Conservation (phyloP, 2,797 vertebrate species). For the Pseudochirops corinnae region DNA sequence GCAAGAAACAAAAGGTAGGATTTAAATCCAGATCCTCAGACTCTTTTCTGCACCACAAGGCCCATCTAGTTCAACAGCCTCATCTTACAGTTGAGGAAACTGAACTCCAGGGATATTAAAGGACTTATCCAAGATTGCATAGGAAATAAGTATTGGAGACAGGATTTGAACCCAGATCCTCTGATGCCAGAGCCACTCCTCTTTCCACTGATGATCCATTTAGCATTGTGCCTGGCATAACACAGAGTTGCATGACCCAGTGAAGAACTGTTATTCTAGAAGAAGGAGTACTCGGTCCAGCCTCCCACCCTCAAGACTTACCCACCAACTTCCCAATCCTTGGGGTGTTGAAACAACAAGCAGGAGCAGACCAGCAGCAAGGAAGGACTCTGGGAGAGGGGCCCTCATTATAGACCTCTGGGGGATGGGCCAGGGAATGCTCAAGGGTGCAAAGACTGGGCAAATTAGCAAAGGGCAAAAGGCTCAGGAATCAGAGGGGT, state of each 20-base stretch:
- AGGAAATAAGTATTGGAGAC: background rate
- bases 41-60: background rate
- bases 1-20: background rate
- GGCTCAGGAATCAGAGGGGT: background rate
- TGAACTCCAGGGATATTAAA: background rate
- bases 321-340: background rate
- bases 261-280: background rate
- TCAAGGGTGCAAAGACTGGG: background rate
- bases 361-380: background rate
- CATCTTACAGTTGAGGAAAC: background rate
- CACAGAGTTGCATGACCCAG: background rate
- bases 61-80: background rate
- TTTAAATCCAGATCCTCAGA: background rate
- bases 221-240: background rate
- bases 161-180: background rate
- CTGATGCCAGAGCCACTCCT: background rate
- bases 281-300: background rate
- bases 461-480: background rate
- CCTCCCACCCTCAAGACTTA: background rate
- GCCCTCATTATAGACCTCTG: background rate
- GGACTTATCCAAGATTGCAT: background rate
- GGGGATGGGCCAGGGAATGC: background rate
- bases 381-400: background rate
- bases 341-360: background rate
- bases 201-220: background rate